Base-by-base conservation (phyloP, 2,888 invertebrate genomes). In the Hypsopygia costalis region DNA sequence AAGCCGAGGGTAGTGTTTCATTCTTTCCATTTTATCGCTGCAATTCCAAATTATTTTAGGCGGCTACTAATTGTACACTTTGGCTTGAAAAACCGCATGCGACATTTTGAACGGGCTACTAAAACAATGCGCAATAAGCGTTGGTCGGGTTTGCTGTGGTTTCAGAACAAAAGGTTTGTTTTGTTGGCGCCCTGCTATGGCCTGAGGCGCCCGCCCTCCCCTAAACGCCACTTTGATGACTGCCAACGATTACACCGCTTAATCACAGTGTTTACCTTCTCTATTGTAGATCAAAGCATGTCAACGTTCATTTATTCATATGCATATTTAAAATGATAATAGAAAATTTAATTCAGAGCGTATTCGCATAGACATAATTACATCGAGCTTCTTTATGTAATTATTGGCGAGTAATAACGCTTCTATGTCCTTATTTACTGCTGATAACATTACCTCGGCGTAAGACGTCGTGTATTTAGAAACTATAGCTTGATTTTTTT, bases 41-140 rank as follows among this genome's bases (percentile, higher is more conserved):
- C 40, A 40, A 37, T 38, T 22, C 36, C 12, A 44, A 48, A 45
- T 38, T 44, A 51, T 51, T 36, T 48, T 42, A 47, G 37, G 40
- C 39, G 54, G 49, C 51, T 57, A 63, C 62, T 57, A 49, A 37
- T 46, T 38, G 40, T 39, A 41, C 31, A 29, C 38, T 36, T 42
- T 47, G 41, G 53, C 47, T 47, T 61, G 43, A 58, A 61, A 62
- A 61, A 55, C 57, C 56, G 43, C 62, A 55, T 45, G 55, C 50
- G 51, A 58, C 58, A 52, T 55, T 66, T 62, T 59, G 52, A 62
- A 67, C 55, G 55, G 55, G 44, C 46, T 44, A 55, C 49, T 55
- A 57, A 67, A 68, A 70, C 62, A 66, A 66, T 66, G 60, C 54
- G 58, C 61, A 57, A 60, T 65, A 62, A 62, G 54, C 58, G 59